phyloP scores from a whole-genome alignment of 2,113 vertebrate genomes.

The Istiophorus platypterus region DNA sequence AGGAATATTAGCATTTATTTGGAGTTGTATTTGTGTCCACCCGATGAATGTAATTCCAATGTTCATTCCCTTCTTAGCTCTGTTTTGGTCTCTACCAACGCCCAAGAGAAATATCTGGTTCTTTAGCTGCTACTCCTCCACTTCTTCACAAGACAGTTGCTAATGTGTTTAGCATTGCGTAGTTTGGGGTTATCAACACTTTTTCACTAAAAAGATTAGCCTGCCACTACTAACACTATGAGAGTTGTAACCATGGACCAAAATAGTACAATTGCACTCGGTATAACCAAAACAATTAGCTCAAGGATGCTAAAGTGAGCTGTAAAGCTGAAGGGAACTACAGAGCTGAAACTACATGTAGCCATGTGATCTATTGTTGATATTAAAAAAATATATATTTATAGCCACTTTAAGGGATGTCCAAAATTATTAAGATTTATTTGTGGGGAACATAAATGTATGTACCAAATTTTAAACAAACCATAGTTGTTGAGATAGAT shows the following conservation, averaged over 20 bases:
- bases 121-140: background rate
- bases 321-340: background rate
- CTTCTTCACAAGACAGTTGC: background rate
- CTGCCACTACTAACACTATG: too few species aligned
- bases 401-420: background rate
- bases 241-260: too few species aligned
- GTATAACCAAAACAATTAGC: background rate
- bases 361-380: background rate
- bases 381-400: conserved; percentile 10
- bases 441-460: background rate
- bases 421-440: background rate
- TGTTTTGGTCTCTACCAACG: background rate
- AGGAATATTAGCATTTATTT: background rate
- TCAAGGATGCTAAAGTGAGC: background rate
- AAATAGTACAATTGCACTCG: too few species aligned
- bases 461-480: background rate
- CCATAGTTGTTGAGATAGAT: too few species aligned
- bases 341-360: background rate
- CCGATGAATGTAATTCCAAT: too few species aligned
- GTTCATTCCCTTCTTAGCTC: background rate
- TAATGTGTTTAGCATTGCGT: too few species aligned
- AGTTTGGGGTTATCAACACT: too few species aligned
- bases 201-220: too few species aligned
- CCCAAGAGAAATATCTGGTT: too few species aligned
- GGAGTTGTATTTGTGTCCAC: too few species aligned